phyloP scores from a whole-genome alignment of 2,797 vertebrate species.

The Acrossocheilus fasciatus region DNA sequence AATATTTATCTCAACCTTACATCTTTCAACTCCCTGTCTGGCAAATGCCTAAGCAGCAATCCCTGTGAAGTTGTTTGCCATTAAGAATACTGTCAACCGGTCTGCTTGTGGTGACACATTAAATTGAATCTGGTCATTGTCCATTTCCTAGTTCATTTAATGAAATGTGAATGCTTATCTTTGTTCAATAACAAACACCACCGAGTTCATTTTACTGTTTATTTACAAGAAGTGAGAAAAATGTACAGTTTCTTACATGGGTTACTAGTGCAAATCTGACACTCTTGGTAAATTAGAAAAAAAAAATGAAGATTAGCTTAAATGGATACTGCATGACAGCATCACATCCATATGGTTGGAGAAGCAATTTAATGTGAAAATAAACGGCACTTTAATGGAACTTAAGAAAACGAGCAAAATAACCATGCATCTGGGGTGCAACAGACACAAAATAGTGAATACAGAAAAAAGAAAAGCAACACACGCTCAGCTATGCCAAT shows the following conservation, averaged over 20 bases:
- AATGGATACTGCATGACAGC: conserved; percentile 46
- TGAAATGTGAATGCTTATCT: conserved; percentile 18
- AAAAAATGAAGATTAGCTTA: conserved; percentile 58
- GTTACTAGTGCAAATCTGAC: conserved; percentile 94
- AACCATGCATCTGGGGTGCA: conserved; percentile 40
- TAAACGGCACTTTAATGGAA: conserved; percentile 51
- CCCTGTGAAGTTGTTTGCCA: conserved; percentile 69
- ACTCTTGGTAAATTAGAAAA: conserved; percentile 64
- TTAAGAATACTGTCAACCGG: conserved; percentile 73
- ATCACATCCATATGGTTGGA: conserved; percentile 33
- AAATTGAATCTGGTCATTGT: conserved; percentile 69
- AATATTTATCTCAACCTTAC: conserved; percentile 40
- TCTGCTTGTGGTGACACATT: conserved; percentile 79
- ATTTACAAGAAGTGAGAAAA: conserved; percentile 97
- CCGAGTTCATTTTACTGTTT: conserved; percentile 77
- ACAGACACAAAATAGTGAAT: conserved; percentile 24
- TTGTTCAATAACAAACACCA: conserved; percentile 26
- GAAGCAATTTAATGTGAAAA: conserved; percentile 32
- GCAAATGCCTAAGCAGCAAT: conserved; percentile 67
- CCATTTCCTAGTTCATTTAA: conserved; percentile 48
- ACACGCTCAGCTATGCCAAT: conserved; percentile 20
- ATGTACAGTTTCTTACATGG: conserved; percentile 99
- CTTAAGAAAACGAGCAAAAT: conserved; percentile 37
- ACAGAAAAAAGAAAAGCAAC: not conserved
- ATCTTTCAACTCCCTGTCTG: conserved; percentile 51